Evolutionary conservation across 2,797 vertebrate genomes (phyloP).

Genomic region (Pseudomugil gertrudae): DNA sequence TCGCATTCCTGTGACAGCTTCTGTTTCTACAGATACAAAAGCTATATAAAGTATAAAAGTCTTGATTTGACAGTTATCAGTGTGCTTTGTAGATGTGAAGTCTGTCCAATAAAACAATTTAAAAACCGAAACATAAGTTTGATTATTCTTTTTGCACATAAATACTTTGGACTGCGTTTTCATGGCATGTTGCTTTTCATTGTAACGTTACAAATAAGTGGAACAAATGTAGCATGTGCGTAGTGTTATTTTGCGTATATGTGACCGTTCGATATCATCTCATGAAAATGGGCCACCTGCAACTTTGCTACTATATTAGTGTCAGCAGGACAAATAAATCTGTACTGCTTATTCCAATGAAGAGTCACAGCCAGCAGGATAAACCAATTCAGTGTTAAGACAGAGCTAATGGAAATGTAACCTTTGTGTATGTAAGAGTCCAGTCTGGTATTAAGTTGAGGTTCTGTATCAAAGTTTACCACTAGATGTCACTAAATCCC

Average conservation of each 20-base stretch:
- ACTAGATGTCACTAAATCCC: not conserved
- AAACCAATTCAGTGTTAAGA: too few relatives aligned
- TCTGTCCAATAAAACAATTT: slow-evolving; percentile 57
- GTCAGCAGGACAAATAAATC: too few relatives aligned
- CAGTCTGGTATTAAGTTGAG: not conserved
- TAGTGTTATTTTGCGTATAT: not conserved
- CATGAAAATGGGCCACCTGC: not conserved
- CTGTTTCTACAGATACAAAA: slow-evolving; percentile 1
- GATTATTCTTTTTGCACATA: not conserved
- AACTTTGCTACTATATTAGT: not conserved
- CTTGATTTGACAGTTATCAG: not conserved
- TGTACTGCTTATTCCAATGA: too few relatives aligned
- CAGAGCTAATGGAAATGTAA: not conserved
- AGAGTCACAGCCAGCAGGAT: too few relatives aligned
- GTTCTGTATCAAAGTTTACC: not conserved
- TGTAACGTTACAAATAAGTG: not conserved
- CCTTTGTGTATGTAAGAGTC: too few relatives aligned
- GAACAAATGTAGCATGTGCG: not conserved
- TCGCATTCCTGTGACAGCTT: not conserved
- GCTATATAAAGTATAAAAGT: not conserved
- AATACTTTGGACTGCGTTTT: rapidly evolving
- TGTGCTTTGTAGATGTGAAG: slow-evolving; percentile 28
- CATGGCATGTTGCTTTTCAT: not conserved
- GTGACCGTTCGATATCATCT: not conserved
- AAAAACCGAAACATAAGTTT: slow-evolving; percentile 13